These are phyloP conservation scores for Cosmorhoe ocellata DNA, from an alignment of 2,888 invertebrate species.

Conservation along the genomic window DNA sequence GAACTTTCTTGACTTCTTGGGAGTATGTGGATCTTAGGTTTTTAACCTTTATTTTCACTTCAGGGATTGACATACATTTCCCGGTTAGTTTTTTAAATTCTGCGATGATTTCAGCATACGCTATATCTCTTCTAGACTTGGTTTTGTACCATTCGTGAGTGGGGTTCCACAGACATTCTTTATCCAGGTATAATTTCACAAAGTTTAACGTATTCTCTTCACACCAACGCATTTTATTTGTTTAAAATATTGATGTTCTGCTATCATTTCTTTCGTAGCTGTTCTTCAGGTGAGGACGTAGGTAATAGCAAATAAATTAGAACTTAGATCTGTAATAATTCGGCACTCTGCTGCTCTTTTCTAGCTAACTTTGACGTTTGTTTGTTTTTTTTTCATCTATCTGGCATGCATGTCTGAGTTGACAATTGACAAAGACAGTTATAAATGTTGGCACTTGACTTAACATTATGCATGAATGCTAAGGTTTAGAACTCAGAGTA, in stretches of 20 bases:
- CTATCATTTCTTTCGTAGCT: neutral
- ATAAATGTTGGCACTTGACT: too few species aligned
- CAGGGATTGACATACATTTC: slow-evolving; percentile 56
- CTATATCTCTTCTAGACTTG: slow-evolving; percentile 60
- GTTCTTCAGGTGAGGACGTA: neutral
- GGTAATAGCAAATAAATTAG: too few species aligned
- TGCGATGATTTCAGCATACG: slow-evolving; percentile 56
- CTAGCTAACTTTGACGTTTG: too few species aligned
- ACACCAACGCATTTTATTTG: slow-evolving; percentile 65
- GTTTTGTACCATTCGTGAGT: slow-evolving; percentile 64
- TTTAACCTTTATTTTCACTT: slow-evolving; percentile 76
- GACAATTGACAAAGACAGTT: too few species aligned
- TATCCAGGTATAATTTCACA: slow-evolving; percentile 73
- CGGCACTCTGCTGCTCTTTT: too few species aligned
- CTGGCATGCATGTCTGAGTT: too few species aligned
- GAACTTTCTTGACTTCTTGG: slow-evolving; percentile 74
- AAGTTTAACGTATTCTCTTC: slow-evolving; percentile 72
- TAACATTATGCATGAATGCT: too few species aligned
- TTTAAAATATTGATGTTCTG: neutral
- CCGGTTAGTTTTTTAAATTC: slow-evolving; percentile 59
- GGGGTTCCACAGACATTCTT: slow-evolving; percentile 78
- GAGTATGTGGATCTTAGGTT: slow-evolving; percentile 74
- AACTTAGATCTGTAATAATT: too few species aligned
- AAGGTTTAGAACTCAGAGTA: too few species aligned
- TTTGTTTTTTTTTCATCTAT: too few species aligned